These are phyloP conservation scores for Lepus europaeus DNA, from an alignment of 2,113 vertebrate genomes.

Conservation along the genomic window DNA sequence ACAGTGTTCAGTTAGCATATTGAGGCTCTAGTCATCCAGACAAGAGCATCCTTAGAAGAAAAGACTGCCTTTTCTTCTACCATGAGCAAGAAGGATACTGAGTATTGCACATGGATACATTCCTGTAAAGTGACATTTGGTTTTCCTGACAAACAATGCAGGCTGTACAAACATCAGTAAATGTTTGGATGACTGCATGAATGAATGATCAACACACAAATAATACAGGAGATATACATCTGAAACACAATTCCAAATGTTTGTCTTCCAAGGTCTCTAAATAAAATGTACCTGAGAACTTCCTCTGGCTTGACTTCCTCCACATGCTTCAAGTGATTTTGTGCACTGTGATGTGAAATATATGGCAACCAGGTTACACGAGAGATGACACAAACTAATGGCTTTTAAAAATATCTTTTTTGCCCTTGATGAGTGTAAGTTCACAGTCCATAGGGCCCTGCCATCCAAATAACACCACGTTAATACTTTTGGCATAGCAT, in stretches of 20 bases:
- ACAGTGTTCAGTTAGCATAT: neutral
- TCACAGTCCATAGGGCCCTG: conserved; percentile 37
- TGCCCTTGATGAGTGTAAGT: conserved; percentile 53
- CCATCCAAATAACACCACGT: conserved; percentile 62
- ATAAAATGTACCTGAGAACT: neutral
- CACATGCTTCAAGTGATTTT: neutral
- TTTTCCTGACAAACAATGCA: neutral
- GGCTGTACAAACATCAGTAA: neutral
- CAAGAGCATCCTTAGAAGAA: neutral
- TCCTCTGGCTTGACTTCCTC: neutral
- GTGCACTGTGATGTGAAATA: neutral
- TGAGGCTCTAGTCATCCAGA: neutral
- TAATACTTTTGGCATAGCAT: conserved; percentile 68
- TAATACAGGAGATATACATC: neutral
- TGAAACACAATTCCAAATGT: conserved; percentile 56
- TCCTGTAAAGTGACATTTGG: neutral
- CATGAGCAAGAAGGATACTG: neutral
- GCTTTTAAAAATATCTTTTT: conserved; percentile 59
- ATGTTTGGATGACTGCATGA: neutral
- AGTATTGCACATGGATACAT: neutral
- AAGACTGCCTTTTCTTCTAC: neutral
- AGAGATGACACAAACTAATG: conserved; percentile 51
- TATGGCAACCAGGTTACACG: neutral
- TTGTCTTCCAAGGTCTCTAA: neutral
- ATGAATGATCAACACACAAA: neutral